Base-by-base conservation (phyloP, 53 echinoderm and acorn worm species). In the Patiria pectinifera region DNA sequence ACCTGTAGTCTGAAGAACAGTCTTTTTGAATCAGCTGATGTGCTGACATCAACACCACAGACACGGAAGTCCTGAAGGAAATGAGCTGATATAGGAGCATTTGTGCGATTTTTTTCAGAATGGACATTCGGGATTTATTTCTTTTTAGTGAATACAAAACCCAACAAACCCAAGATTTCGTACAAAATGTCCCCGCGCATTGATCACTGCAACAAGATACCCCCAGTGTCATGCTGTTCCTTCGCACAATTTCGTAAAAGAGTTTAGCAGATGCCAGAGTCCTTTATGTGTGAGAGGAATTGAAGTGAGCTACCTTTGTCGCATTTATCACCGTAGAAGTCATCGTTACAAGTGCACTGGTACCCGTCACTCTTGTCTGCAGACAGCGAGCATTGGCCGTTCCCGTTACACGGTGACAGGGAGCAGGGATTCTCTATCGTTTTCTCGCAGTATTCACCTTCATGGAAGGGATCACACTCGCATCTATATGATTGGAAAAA, bases 321-420 rank as follows among this genome's bases (percentile, higher is more conserved):
- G 59, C 92, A 92, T 6, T 47, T 58, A 26, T 45, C 9, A 11
- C 92, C 92, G 82, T 92, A 92, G 59, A 80, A 92, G 10, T 74
- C 82, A 14, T 69, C 71, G 47, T 92, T 75, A 11, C 92, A 92
- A 8, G 0, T 80, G 69, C 92, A 92, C 44, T 81, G 26, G 45
- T 66, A 92, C 26, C 92, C 82, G 45, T 69, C 43, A n/a, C 62
- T 3, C 21, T 16, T 43, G 48, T 86, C 72, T 45, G 21, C 81
- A n/a, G 80, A 63, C 69, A 46, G 62, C n/a, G 69, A 44, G 66
- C 90, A 90, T 16, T 90, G 22, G n/a, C 90, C 81, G 82, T 90
- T 66, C 16, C 10, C 19, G 4, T 22, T 46, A 69, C 90, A 90
- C 48, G 90, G 90, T 11, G 46, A 80, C 70, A 81, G 21, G n/a